These are phyloP conservation scores for Anastatus disparis DNA, from an alignment of 1,140 invertebrate genomes.

Conservation along the genomic window DNA sequence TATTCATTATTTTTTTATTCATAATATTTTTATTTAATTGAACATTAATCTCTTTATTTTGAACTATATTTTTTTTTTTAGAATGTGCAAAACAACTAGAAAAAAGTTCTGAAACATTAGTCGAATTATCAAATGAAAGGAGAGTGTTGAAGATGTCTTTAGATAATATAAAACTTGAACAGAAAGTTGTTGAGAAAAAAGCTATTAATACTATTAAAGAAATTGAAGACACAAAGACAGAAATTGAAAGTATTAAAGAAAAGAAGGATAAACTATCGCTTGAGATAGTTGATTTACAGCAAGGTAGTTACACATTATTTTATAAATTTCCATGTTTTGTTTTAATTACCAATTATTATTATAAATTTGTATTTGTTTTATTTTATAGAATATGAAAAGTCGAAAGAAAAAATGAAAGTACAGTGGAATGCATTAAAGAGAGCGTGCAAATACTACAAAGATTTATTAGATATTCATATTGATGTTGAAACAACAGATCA, in stretches of 20 bases:
- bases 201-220: slow-evolving; percentile 40
- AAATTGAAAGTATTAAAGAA: slow-evolving; percentile 38
- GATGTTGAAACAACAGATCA: slow-evolving; percentile 39
- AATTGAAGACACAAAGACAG: slow-evolving; percentile 38
- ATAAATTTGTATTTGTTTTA: not conserved
- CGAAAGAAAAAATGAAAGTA: slow-evolving; percentile 38
- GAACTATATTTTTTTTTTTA: slow-evolving; percentile 31
- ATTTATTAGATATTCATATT: slow-evolving; percentile 54
- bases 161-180: slow-evolving; percentile 42
- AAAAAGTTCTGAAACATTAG: slow-evolving; percentile 28
- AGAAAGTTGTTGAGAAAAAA: slow-evolving; percentile 52
- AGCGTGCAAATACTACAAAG: slow-evolving; percentile 53
- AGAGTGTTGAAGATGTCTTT: slow-evolving; percentile 36
- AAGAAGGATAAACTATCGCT: slow-evolving; percentile 45
- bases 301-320: no score
- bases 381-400: slow-evolving; percentile 44
- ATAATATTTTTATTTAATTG: no score
- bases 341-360: not conserved
- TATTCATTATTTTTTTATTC: not conserved
- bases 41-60: not conserved
- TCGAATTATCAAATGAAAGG: slow-evolving; percentile 41
- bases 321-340: no score
- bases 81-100: slow-evolving; percentile 41
- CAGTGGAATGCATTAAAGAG: slow-evolving; percentile 54
- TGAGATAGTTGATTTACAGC: slow-evolving; percentile 53